A percentile compares a stretch with the other conserved stretches of the same genome.
Conservation (phyloP, 2,113 vertebrate genomes). For the Etia nguti region DNA sequence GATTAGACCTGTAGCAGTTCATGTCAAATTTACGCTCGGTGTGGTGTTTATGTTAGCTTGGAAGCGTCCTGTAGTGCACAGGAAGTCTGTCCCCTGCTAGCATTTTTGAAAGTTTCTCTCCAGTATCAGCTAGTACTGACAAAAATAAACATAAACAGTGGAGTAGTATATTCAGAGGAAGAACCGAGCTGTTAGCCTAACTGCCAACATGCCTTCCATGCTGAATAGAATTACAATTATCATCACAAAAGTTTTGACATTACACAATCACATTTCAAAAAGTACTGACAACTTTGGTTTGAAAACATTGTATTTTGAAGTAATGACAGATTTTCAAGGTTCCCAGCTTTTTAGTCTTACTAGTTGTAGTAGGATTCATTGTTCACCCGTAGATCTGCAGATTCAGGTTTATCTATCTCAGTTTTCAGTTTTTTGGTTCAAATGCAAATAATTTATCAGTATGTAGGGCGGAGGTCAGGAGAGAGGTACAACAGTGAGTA, state of each 20-base stretch:
- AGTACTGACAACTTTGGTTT: not conserved
- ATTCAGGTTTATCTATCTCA: not conserved
- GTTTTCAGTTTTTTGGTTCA: not conserved
- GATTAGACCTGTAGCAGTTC: not conserved
- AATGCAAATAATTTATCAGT: not conserved
- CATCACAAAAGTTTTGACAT: not conserved
- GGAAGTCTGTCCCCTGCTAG: not conserved
- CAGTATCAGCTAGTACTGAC: not conserved
- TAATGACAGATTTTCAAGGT: not conserved
- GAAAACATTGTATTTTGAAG: not conserved
- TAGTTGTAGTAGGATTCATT: not conserved
- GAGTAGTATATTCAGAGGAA: not conserved
- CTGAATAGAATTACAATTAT: not conserved
- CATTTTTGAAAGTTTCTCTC: not conserved
- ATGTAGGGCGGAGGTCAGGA: not conserved
- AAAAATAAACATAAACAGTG: not conserved
- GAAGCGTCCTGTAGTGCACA: not conserved
- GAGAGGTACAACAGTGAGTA: not conserved
- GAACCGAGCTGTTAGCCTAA: not conserved
- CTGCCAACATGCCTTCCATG: not conserved
- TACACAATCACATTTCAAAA: not conserved
- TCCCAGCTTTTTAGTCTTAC: not conserved
- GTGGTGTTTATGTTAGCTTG: not conserved
- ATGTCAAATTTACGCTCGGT: not conserved
- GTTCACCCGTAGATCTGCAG: not conserved